Conservation (phyloP, 2,113 vertebrate species). For the Poecile atricapillus region DNA sequence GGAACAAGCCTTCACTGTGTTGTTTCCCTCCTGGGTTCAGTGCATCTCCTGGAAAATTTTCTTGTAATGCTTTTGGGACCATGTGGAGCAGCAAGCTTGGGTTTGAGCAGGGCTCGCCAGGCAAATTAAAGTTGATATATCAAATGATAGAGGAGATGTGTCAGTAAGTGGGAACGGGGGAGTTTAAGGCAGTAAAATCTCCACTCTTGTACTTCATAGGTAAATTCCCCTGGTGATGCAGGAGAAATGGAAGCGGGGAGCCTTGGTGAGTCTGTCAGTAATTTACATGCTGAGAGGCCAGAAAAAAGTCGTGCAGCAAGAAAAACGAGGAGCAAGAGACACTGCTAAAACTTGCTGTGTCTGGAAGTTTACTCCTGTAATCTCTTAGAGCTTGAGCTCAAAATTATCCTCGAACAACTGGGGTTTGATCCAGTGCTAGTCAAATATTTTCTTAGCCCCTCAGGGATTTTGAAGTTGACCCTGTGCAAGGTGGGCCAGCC, state of each 20-base stretch:
- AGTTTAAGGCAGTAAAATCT: slow-evolving; percentile 35
- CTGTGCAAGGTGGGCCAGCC: background rate
- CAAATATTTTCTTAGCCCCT: background rate
- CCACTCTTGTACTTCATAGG: background rate
- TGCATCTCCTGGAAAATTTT: slow-evolving; percentile 43
- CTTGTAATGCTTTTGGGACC: slow-evolving; percentile 24
- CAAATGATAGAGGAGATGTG: slow-evolving; percentile 35
- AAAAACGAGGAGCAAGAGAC: slow-evolving; percentile 30
- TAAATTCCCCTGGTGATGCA: slow-evolving; percentile 20
- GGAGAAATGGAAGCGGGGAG: background rate
- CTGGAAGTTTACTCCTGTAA: slow-evolving; percentile 10
- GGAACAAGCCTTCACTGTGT: slow-evolving; percentile 20
- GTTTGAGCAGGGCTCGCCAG: slow-evolving; percentile 2
- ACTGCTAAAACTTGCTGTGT: slow-evolving; percentile 16
- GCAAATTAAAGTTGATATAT: slow-evolving; percentile 43
- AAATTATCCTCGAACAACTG: background rate
- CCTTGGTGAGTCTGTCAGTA: background rate
- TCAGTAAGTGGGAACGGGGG: slow-evolving; percentile 28
- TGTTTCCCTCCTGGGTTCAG: slow-evolving; percentile 45
- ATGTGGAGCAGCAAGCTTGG: slow-evolving; percentile 10
- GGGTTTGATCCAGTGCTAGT: background rate
- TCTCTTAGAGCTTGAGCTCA: background rate
- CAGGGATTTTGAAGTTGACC: background rate
- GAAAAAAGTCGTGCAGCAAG: slow-evolving; percentile 9
- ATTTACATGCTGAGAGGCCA: slow-evolving; percentile 9